These are phyloP conservation scores for Helleia helle DNA, from an alignment of 2,888 invertebrate species.

Conservation along the genomic window DNA sequence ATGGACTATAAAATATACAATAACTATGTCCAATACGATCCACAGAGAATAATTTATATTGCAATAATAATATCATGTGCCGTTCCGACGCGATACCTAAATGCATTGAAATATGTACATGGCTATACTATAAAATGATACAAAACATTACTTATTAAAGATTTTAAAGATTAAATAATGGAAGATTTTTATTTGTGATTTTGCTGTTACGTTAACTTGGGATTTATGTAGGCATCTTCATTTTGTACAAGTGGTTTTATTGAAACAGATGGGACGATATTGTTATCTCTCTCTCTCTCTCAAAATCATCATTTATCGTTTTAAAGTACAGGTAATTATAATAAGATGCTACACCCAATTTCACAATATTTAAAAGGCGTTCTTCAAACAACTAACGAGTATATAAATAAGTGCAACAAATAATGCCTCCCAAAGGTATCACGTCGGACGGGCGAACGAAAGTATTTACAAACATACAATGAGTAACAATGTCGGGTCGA, in stretches of 20 bases:
- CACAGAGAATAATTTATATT: neutral
- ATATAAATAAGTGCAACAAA: neutral
- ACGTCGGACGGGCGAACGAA: slow-evolving; percentile 41
- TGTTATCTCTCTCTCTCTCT: too few relatives aligned
- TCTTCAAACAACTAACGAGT: neutral
- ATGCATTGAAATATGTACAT: slow-evolving; percentile 3
- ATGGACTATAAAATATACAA: neutral
- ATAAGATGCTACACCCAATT: too few relatives aligned
- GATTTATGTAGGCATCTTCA: too few relatives aligned
- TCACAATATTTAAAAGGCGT: neutral
- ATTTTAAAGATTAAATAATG: neutral
- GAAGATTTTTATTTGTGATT: slow-evolving; percentile 6
- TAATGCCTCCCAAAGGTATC: neutral
- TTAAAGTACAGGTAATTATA: too few relatives aligned
- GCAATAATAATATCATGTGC: slow-evolving; percentile 1
- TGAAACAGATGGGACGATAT: too few relatives aligned
- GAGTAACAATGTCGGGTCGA: slow-evolving; percentile 38
- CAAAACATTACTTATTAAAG: too few relatives aligned
- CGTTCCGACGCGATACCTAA: slow-evolving; percentile 1
- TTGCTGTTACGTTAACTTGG: neutral
- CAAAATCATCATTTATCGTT: too few relatives aligned
- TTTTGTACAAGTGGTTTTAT: too few relatives aligned
- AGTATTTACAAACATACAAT: slow-evolving; percentile 59
- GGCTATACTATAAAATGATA: too few relatives aligned
- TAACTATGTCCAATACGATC: neutral